Percentiles rank a stretch among this genome's conserved stretches.
These are phyloP conservation scores for Pseudorasbora parva DNA, from an alignment of 2,113 vertebrate genomes.

Conservation along the genomic window DNA sequence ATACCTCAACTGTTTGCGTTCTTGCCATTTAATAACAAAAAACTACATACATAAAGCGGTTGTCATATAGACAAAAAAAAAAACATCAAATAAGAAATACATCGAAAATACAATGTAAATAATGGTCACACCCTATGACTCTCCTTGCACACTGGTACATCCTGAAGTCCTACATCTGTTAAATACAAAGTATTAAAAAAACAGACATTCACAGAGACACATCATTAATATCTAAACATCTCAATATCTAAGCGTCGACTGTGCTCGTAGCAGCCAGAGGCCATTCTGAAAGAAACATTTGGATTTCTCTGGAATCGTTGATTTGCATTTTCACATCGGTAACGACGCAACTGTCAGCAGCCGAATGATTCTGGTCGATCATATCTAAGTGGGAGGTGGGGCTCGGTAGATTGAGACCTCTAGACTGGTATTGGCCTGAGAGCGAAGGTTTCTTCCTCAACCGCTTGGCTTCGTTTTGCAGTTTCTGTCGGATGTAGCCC, in stretches of 20 bases:
- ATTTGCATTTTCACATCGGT: conserved; percentile 41
- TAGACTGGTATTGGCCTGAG: conserved; percentile 47
- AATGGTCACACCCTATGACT: conserved; percentile 51
- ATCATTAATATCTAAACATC: conserved; percentile 51
- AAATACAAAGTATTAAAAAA: conserved; percentile 58
- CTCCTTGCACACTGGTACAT: conserved; percentile 38
- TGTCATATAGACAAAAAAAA: conserved; percentile 44
- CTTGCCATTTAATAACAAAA: conserved; percentile 59
- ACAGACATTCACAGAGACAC: conserved; percentile 53
- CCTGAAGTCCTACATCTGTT: conserved; percentile 44
- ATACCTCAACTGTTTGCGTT: conserved; percentile 5
- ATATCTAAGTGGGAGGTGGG: conserved; percentile 42
- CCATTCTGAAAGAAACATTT: conserved; percentile 46
- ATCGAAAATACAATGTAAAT: conserved; percentile 57
- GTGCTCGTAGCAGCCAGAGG: conserved; percentile 46
- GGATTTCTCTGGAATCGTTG: conserved; percentile 35
- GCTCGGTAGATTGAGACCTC: conserved; percentile 36
- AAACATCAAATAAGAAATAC: conserved; percentile 52
- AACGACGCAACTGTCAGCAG: conserved; percentile 17
- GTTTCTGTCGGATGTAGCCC: conserved; percentile 71
- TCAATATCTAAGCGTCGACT: conserved; percentile 32
- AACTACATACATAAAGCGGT: conserved; percentile 57
- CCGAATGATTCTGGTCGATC: conserved; percentile 46
- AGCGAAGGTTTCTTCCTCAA: conserved; percentile 63
- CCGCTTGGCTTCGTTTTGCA: conserved; percentile 70